Percentiles rank a stretch among this genome's conserved stretches.
phyloP scores from a whole-genome alignment of 2,113 vertebrate species.

The Cygnus atratus region DNA sequence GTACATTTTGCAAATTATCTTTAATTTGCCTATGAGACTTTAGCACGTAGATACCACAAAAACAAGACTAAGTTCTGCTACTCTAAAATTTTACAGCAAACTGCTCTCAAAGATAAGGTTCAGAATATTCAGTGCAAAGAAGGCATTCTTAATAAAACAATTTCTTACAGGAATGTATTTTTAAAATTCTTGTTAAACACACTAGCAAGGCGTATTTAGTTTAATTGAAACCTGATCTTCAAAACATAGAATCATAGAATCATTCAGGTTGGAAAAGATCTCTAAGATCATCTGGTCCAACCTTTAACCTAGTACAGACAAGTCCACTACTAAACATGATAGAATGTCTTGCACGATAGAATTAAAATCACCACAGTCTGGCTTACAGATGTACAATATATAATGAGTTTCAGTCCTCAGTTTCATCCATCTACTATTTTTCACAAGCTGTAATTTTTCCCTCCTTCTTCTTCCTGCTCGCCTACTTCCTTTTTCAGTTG shows the following conservation, averaged over 20 bases:
- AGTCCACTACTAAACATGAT: too few relatives aligned
- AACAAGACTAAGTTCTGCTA: neutral
- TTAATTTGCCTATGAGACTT: neutral
- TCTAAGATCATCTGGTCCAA: too few relatives aligned
- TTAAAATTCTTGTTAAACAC: neutral
- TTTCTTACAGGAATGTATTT: neutral
- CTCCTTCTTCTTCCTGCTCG: neutral
- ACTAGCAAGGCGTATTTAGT: neutral
- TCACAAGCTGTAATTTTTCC: neutral
- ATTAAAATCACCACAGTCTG: neutral
- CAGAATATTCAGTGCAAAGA: neutral
- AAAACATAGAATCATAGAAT: neutral
- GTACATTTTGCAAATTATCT: neutral
- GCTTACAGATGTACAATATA: neutral
- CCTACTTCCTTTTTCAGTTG: neutral
- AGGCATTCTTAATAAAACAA: neutral
- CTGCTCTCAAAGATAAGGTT: neutral
- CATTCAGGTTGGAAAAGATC: too few relatives aligned
- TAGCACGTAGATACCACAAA: neutral
- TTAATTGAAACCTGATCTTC: neutral
- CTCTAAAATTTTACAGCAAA: neutral
- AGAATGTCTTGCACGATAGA: neutral
- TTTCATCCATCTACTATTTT: neutral
- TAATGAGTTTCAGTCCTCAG: neutral
- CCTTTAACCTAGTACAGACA: too few relatives aligned